A percentile compares a stretch with the other conserved stretches of the same genome.
Evolutionary conservation across 1,140 invertebrate genomes (phyloP).

Genomic region (Metaphire vulgaris): DNA sequence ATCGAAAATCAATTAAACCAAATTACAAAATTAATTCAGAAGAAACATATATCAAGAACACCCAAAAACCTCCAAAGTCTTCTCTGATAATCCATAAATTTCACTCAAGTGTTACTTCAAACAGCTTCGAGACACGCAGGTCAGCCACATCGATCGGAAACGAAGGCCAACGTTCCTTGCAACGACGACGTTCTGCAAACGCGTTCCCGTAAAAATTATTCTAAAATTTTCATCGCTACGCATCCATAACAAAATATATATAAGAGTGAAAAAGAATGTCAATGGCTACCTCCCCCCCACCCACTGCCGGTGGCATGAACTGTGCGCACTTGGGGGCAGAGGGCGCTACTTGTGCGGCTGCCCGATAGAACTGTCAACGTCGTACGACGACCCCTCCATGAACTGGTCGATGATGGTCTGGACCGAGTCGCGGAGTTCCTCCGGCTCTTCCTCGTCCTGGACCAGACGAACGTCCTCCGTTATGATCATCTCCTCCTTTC

Average conservation of each 20-base stretch:
- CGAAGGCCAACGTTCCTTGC: too few relatives aligned
- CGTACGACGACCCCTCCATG: constrained; percentile 35
- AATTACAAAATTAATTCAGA: too few relatives aligned
- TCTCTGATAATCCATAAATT: too few relatives aligned
- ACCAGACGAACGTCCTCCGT: constrained; percentile 42
- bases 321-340: not conserved
- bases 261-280: not conserved
- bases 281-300: not conserved
- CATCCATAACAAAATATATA: not conserved
- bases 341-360: not conserved
- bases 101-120: too few relatives aligned
- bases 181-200: too few relatives aligned
- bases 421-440: constrained; percentile 46
- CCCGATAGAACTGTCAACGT: not conserved
- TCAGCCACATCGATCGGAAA: too few relatives aligned
- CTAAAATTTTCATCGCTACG: not conserved
- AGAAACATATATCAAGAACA: too few relatives aligned
- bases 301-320: not conserved
- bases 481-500: constrained; percentile 44
- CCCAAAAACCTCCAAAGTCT: too few relatives aligned
- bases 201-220: not conserved
- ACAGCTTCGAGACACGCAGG: too few relatives aligned
- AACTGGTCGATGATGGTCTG: constrained; percentile 48
- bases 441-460: constrained; percentile 42
- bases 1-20: too few relatives aligned